A percentile compares a stretch with the other conserved stretches of the same genome.
Conservation (phyloP, 1,140 invertebrate genomes). For the Leptopilina clavipes region DNA sequence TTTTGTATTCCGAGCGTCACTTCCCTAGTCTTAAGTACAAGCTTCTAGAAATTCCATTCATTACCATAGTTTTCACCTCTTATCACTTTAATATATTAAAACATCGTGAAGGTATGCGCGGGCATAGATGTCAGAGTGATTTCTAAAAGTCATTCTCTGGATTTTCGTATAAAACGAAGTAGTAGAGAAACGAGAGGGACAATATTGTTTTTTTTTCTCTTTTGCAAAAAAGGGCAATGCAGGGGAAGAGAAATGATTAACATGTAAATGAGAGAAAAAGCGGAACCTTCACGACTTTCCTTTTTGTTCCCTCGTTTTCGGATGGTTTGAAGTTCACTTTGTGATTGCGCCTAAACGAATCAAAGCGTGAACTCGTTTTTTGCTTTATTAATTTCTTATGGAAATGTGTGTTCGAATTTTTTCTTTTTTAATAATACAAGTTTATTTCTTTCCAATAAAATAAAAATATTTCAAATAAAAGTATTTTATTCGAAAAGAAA, state of each 20-base stretch:
- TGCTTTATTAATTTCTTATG: slow-evolving; percentile 12
- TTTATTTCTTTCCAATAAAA: too few species aligned
- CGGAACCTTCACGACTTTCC: background rate
- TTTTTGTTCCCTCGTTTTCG: slow-evolving; percentile 9
- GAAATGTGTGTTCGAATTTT: background rate
- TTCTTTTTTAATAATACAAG: background rate
- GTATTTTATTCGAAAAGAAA: too few species aligned
- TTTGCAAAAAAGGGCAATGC: slow-evolving; percentile 33
- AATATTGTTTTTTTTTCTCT: slow-evolving; percentile 47
- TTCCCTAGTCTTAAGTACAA: slow-evolving; percentile 67
- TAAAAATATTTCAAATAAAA: too few species aligned
- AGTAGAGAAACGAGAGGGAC: slow-evolving; percentile 35
- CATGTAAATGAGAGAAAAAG: slow-evolving; percentile 44
- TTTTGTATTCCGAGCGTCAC: slow-evolving; percentile 70
- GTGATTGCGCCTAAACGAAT: slow-evolving; percentile 21
- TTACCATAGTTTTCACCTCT: slow-evolving; percentile 53
- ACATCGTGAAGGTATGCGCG: slow-evolving; percentile 35
- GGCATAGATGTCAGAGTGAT: background rate
- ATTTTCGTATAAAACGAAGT: slow-evolving; percentile 36
- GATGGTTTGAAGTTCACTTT: slow-evolving; percentile 31
- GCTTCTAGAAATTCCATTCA: slow-evolving; percentile 68
- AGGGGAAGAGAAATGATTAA: slow-evolving; percentile 44
- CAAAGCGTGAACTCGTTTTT: slow-evolving; percentile 5
- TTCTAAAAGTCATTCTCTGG: slow-evolving; percentile 38
- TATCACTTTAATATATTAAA: slow-evolving; percentile 38